Percentiles rank a stretch among this genome's conserved stretches.
Evolutionary conservation across 2,797 vertebrate genomes (phyloP).

Genomic region (Bradypus variegatus): DNA sequence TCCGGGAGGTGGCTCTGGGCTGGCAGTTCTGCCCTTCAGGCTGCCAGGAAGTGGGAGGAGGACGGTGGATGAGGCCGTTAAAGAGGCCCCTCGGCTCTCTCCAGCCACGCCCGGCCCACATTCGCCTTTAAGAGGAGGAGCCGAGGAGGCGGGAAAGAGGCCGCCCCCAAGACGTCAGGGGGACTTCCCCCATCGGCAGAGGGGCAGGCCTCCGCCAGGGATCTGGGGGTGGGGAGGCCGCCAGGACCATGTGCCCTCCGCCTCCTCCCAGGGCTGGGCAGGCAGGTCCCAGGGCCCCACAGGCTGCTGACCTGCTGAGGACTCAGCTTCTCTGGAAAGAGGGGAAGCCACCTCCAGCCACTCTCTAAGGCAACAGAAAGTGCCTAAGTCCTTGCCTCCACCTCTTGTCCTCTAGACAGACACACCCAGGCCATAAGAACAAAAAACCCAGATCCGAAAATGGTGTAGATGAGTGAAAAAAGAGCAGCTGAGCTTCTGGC

Average conservation of each 20-base stretch:
- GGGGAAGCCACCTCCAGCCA: not conserved
- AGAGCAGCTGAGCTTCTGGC: not conserved
- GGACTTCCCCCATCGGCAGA: not conserved
- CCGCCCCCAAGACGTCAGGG: not conserved
- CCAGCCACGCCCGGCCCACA: not conserved
- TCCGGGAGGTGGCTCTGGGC: conserved; percentile 2
- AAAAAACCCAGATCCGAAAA: not conserved
- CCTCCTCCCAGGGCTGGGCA: no score
- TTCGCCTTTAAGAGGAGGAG: conserved; percentile 65
- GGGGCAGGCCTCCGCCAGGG: no score
- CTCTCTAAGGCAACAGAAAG: not conserved
- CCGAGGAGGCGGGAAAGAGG: not conserved
- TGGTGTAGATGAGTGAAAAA: not conserved
- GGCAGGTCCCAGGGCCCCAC: not conserved
- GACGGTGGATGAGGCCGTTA: not conserved
- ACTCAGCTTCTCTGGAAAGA: not conserved
- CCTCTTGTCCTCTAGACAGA: not conserved
- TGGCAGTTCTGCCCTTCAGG: not conserved
- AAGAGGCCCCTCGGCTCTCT: not conserved
- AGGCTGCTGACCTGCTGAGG: not conserved
- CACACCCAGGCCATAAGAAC: not conserved
- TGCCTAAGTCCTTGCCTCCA: not conserved
- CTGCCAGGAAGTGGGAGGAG: not conserved
- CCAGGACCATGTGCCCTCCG: no score
- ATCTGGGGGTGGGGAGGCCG: no score